Evolutionary conservation across 2,888 invertebrate genomes (phyloP), one percentile per base, ranked within the genome.

Genomic region (Cataglyphis altisquamis): DNA sequence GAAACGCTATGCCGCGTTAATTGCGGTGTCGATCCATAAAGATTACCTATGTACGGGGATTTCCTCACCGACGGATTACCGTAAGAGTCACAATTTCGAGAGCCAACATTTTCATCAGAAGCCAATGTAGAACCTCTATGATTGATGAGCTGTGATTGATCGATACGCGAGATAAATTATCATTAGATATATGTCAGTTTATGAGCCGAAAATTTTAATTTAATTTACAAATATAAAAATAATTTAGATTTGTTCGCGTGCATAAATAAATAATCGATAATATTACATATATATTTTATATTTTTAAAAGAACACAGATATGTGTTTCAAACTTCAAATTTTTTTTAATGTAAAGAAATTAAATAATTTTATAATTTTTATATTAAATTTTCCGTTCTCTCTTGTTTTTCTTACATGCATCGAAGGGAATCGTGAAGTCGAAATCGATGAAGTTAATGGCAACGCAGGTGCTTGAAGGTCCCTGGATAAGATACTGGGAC

Each of bases 401-500:
- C n/a, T 29, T 12, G 29, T 32, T 21, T 32, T 68, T 57, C 72
- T 80, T 60, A 80, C 78, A 3, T 60, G 78, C 87, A 91, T 92
- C 90, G 90, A 85, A 21, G 85, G 77, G 64, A 90, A 89, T n/a
- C 86, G 87, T 21, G 87, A 60, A 18, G 86, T 80, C 8, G 82
- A 72, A 63, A 88, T n/a, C 6, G 87, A 55, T 12, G 74, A 52
- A 32, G 64, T 75, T 45, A 66, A 45, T 25, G 88, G 84, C 41
- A 81, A 55, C n/a, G 75, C 32, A 8, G 92, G 93, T 10, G 92
- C 92, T 77, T 93, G 91, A 41, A 94, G 86, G 32, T 94, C 93
- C 83, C 93, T 92, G 1, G 94, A 92, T 83, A 94, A 88, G 39
- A 86, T 82, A n/a, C 88, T 85, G 29, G 88, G 84, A 5, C 84